phyloP scores from a whole-genome alignment of 2,113 vertebrate genomes.

The Lepus europaeus region DNA sequence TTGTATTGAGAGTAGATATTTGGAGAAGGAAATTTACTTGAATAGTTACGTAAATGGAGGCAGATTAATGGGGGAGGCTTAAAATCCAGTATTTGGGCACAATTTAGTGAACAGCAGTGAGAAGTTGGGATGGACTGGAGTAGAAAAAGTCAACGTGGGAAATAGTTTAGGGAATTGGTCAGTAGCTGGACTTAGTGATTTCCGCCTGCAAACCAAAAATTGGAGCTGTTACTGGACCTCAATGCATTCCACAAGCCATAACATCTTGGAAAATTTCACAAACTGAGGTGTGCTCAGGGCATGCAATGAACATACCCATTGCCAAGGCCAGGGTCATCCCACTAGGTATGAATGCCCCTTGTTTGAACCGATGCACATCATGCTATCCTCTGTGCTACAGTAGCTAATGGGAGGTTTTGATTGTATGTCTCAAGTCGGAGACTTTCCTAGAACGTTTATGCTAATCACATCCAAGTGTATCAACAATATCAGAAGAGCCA shows the following conservation, averaged over 20 bases:
- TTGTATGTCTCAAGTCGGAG: neutral
- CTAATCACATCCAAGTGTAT: neutral
- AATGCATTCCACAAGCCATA: rapidly evolving
- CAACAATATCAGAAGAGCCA: neutral
- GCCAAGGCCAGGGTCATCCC: neutral
- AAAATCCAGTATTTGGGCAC: neutral
- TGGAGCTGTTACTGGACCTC: neutral
- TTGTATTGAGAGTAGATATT: neutral
- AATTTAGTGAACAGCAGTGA: neutral
- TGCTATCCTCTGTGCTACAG: neutral
- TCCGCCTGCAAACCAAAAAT: neutral
- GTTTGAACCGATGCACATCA: neutral
- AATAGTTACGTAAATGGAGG: neutral
- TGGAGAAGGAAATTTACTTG: neutral
- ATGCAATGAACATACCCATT: neutral
- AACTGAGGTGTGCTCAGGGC: neutral
- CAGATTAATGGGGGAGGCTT: neutral
- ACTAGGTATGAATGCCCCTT: neutral
- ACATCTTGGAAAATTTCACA: neutral
- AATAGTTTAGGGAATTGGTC: neutral
- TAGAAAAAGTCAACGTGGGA: neutral
- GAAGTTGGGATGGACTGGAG: neutral
- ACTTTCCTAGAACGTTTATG: neutral
- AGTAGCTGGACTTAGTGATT: neutral
- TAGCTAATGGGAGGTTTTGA: neutral